phyloP scores from a whole-genome alignment of 2,113 vertebrate genomes.

The Sylvia atricapilla region DNA sequence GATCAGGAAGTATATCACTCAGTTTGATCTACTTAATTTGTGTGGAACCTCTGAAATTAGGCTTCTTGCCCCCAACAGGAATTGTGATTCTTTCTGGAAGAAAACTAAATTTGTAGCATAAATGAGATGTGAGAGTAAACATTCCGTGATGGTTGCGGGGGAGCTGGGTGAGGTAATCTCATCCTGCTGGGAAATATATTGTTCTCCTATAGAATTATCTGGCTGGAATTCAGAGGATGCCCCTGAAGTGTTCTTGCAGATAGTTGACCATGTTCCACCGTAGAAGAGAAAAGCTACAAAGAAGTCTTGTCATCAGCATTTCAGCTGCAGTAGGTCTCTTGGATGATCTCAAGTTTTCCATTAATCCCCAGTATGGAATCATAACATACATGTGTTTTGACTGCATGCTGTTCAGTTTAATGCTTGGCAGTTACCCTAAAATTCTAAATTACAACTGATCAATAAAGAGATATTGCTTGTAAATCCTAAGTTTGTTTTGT shows the following conservation, averaged over 20 bases:
- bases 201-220: neutral
- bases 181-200: neutral
- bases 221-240: neutral
- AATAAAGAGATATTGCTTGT: neutral
- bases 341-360: neutral
- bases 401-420: neutral
- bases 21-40: neutral
- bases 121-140: neutral
- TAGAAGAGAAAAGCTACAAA: neutral
- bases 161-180: neutral
- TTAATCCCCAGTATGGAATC: neutral
- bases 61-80: neutral
- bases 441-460: neutral
- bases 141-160: neutral
- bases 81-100: neutral
- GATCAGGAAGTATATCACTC: neutral
- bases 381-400: neutral
- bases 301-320: neutral
- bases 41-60: neutral
- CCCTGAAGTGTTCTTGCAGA: slow-evolving; percentile 18
- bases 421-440: neutral
- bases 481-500: neutral
- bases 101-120: neutral
- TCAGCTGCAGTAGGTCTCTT: slow-evolving; percentile 4
- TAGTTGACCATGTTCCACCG: neutral